These are phyloP conservation scores for Villa cingulata DNA, from an alignment of 2,888 invertebrate genomes.

Conservation along the genomic window DNA sequence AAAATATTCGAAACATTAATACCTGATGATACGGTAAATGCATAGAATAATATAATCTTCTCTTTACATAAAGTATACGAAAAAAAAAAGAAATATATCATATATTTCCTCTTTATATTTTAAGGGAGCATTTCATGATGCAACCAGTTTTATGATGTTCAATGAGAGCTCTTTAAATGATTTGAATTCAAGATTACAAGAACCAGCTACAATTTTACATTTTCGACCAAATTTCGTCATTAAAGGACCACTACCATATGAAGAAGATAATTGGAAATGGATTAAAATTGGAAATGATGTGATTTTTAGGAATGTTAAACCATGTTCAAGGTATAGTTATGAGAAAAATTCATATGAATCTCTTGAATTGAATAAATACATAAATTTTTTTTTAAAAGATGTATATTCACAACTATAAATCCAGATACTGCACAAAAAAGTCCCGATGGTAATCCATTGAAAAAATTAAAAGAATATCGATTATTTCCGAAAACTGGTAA, in stretches of 20 bases:
- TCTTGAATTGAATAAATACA: too few relatives aligned
- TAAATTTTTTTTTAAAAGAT: constrained; percentile 37
- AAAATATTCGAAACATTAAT: constrained; percentile 22
- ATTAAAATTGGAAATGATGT: constrained; percentile 48
- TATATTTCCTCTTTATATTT: background rate
- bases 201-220: constrained; percentile 38
- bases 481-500: constrained; percentile 29
- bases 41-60: background rate
- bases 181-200: constrained; percentile 43
- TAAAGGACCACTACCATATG: constrained; percentile 42
- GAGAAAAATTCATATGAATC: background rate
- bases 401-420: constrained; percentile 52
- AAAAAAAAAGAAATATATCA: background rate
- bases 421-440: constrained; percentile 50
- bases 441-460: constrained; percentile 45
- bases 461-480: constrained; percentile 45
- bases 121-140: constrained; percentile 50
- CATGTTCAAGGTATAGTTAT: constrained; percentile 37
- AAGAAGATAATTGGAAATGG: constrained; percentile 55
- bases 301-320: constrained; percentile 48
- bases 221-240: constrained; percentile 57
- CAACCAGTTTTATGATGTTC: constrained; percentile 48
- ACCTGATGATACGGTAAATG: constrained; percentile 15
- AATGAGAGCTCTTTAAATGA: constrained; percentile 50
- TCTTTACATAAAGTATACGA: background rate